These are phyloP conservation scores for Pangasius krempfi DNA, from an alignment of 2,797 vertebrate species.

Conservation along the genomic window DNA sequence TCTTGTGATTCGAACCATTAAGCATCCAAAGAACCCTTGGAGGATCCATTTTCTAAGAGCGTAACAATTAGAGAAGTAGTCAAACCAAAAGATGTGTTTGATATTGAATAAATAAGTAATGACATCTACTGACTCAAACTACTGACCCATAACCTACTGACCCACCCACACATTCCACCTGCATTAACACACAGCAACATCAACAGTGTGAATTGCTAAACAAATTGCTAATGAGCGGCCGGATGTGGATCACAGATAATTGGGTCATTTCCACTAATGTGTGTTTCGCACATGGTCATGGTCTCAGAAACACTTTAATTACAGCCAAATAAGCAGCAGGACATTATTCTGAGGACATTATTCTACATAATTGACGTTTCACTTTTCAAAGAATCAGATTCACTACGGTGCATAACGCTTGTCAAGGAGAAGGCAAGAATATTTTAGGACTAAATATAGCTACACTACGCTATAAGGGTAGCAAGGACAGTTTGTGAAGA, in stretches of 20 bases:
- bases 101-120: background rate
- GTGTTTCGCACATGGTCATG: slow-evolving; percentile 1
- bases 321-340: background rate
- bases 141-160: background rate
- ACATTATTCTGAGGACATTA: background rate
- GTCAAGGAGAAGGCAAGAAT: background rate
- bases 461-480: background rate
- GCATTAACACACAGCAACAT: background rate
- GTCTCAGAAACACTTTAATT: slow-evolving; percentile 15
- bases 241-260: slow-evolving; percentile 14
- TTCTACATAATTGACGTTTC: slow-evolving; percentile 38
- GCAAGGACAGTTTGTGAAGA: background rate
- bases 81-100: background rate
- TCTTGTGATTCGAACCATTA: background rate
- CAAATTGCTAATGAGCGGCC: background rate
- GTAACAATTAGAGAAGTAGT: background rate
- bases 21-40: background rate
- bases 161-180: background rate
- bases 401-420: background rate
- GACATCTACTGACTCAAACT: background rate
- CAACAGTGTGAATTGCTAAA: background rate
- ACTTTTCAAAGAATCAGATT: slow-evolving; percentile 22
- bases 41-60: background rate
- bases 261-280: slow-evolving; percentile 10
- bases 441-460: background rate